Percentiles rank a stretch among this genome's conserved stretches.
Conservation (phyloP, 1,140 invertebrate species). For the Trichonephila clavata region DNA sequence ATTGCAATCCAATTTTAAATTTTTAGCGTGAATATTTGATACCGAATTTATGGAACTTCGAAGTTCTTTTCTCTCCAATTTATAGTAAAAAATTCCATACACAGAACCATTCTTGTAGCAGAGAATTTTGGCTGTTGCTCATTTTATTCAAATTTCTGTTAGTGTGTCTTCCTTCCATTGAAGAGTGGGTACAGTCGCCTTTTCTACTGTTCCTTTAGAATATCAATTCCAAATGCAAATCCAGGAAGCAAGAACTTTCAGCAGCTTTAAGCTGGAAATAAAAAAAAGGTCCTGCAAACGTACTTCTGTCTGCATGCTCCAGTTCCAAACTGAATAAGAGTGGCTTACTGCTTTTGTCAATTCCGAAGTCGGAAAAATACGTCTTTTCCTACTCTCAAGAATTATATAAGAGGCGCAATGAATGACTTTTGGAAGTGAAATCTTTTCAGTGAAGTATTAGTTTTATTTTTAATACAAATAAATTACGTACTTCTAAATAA, state of each 20-base stretch:
- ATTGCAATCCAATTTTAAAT: not conserved
- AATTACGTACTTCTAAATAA: no score
- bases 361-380: not conserved
- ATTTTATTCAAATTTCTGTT: slow-evolving; percentile 1
- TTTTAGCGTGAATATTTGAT: not conserved
- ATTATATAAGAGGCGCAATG: not conserved
- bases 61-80: not conserved
- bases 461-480: no score
- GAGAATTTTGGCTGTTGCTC: not conserved
- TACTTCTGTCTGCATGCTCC: not conserved
- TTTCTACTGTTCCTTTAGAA: slow-evolving; percentile 42
- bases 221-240: slow-evolving; percentile 48
- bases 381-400: not conserved
- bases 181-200: not conserved
- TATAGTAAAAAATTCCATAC: not conserved
- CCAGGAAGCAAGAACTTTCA: not conserved
- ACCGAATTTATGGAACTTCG: not conserved
- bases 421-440: not conserved
- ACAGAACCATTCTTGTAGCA: not conserved
- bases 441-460: not conserved
- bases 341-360: not conserved
- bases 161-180: not conserved
- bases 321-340: not conserved
- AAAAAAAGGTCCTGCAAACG: not conserved
- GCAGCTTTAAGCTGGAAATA: not conserved